Evolutionary conservation across 30 jellyfish, hydroid and myxozoan genomes (phyloP), one percentile per base, ranked within the genome.

Genomic region (Euphysa ruthae): DNA sequence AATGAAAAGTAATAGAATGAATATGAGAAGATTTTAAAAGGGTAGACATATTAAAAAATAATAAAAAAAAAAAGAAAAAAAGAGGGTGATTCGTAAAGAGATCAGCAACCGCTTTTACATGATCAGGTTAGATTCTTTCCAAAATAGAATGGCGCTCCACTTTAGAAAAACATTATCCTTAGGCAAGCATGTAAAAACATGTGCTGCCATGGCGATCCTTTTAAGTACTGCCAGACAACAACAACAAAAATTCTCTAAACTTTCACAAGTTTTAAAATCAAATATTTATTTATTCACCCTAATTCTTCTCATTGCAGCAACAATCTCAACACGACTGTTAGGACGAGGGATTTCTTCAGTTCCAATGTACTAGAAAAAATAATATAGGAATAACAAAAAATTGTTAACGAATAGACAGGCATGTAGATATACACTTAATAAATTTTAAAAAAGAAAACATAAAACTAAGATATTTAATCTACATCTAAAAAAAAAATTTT

Each of bases 271-370:
- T 65, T 4, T 15, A 3, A 2, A 61, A 16, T 19, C 7, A 61
- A 61, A 23, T n/a, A 27, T 62, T 8, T 28, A 12, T 3, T 24
- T 0, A 28, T 82, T 46, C 50, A 86, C 96, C 84, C 96, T 32
- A 29, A 86, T 86, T 4, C 96, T 54, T 58, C 96, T 64, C 96
- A 86, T 86, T 2, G 96, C 94, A 27, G 96, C 80, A 35, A 86
- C 96, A 35, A 86, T 86, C 63, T 86, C 96, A 13, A 80, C 94
- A 43, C 96, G 58, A 46, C 89, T 86, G 8, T 85, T 52, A 7
- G 96, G 96, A 28, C 94, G 68, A 52, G 96, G 76, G 32, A 86
- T 86, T 69, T 86, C 96, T 70, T 86, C 93, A 10, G 96, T 86
- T 30, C 96, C 96, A 66, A 86, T 79, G 55, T 86, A 86, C 96